Evolutionary conservation across 2,797 vertebrate genomes (phyloP).

Genomic region (Nothura maculosa): DNA sequence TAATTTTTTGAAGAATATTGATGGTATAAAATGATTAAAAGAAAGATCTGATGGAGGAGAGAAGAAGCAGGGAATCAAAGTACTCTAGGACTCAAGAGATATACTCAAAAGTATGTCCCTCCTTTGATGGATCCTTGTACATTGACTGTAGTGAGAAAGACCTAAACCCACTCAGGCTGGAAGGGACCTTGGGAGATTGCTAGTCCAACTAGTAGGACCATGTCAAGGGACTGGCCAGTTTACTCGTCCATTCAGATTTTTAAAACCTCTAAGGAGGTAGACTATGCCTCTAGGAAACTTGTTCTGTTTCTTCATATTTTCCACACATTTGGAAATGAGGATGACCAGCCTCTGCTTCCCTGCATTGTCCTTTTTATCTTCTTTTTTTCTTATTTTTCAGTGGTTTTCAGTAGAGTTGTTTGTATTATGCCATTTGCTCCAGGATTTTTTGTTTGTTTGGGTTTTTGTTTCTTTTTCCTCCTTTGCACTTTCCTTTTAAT

Average conservation of each 20-base stretch:
- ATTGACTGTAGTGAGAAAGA: too few relatives aligned
- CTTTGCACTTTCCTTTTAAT: neutral
- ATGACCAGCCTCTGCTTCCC: neutral
- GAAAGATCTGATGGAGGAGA: neutral
- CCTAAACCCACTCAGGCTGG: neutral
- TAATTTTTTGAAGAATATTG: neutral
- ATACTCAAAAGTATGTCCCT: neutral
- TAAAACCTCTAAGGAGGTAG: neutral
- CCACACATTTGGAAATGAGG: neutral
- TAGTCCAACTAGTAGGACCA: fast-evolving
- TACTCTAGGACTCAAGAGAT: neutral
- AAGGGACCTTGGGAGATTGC: neutral
- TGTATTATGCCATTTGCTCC: neutral
- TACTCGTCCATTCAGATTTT: neutral
- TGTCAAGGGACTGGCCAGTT: neutral
- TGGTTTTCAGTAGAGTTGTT: neutral
- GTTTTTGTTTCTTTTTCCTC: neutral
- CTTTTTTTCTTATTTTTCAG: neutral
- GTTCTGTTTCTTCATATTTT: neutral
- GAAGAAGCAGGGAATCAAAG: fast-evolving
- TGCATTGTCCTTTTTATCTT: neutral
- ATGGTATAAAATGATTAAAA: neutral
- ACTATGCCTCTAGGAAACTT: fast-evolving
- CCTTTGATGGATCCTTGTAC: neutral
- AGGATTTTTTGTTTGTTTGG: neutral